A percentile compares a stretch with the other conserved stretches of the same genome.
phyloP scores from a whole-genome alignment of 2,888 invertebrate genomes.

The Galerucella pusilla region DNA sequence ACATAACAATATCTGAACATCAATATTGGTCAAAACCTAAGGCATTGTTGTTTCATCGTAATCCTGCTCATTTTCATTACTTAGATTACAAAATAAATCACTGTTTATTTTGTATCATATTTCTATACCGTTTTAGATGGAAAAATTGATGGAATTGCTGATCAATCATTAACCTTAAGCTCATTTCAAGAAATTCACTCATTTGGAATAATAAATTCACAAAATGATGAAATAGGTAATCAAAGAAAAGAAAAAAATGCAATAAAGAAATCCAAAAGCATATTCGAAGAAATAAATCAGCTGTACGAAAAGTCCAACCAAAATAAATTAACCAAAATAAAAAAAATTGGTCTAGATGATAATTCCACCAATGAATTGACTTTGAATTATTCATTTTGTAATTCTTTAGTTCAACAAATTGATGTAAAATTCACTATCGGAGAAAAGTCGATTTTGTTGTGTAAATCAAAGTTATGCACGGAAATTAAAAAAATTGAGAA shows the following conservation, averaged over 20 bases:
- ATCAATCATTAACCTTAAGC: constrained; percentile 1
- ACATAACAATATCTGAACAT: no score
- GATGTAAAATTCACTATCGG: constrained; percentile 6
- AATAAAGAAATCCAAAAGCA: constrained; percentile 45
- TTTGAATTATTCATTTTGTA: constrained; percentile 28
- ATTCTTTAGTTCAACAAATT: constrained; percentile 29
- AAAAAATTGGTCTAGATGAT: not conserved
- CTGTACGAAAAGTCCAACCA: constrained; percentile 34
- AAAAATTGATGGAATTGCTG: not conserved
- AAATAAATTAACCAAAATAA: not conserved
- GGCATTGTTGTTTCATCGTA: not conserved
- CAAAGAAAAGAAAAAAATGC: not conserved
- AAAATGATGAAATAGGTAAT: constrained; percentile 1
- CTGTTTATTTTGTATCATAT: not conserved
- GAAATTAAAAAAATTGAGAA: constrained; percentile 43
- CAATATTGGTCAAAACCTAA: no score
- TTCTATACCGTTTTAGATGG: not conserved
- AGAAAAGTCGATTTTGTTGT: constrained; percentile 21
- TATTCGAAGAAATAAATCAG: constrained; percentile 49
- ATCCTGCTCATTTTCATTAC: not conserved
- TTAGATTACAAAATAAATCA: not conserved
- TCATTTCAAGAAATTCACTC: not conserved
- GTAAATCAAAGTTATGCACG: constrained; percentile 35
- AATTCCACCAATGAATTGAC: not conserved
- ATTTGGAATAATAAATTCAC: not conserved